phyloP scores from a whole-genome alignment of 2,113 vertebrate genomes.

The Melanerpes aurifrons region DNA sequence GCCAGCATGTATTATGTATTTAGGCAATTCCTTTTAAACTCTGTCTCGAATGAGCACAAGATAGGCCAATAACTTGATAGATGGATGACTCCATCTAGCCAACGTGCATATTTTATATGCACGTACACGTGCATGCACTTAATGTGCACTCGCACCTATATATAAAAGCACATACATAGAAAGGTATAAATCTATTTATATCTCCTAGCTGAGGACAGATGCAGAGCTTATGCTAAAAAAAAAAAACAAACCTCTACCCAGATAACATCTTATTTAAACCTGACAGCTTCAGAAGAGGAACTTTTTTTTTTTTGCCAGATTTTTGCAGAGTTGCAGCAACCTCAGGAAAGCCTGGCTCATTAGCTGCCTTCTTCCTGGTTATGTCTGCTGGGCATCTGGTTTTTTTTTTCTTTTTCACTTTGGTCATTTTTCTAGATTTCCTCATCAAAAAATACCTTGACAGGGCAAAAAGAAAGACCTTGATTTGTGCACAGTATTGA shows the following conservation, averaged over 20 bases:
- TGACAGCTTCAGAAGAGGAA: not conserved
- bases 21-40: conserved; percentile 29
- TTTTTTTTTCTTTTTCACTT: not conserved
- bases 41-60: not conserved
- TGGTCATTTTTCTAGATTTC: not conserved
- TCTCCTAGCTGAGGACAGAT: not conserved
- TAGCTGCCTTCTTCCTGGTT: not conserved
- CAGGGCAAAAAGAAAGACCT: not conserved
- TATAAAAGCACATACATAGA: not conserved
- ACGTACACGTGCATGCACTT: not conserved
- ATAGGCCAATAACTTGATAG: not conserved
- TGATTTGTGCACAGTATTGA: not conserved
- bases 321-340: not conserved
- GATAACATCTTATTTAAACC: conserved; percentile 22
- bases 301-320: not conserved
- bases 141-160: not conserved
- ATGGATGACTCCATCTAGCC: not conserved
- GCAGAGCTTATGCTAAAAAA: not conserved
- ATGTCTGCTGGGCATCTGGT: not conserved
- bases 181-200: conserved; percentile 41
- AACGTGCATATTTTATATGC: not conserved
- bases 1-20: conserved; percentile 43
- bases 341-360: conserved; percentile 12
- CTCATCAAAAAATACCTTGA: not conserved
- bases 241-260: not conserved